phyloP scores from a whole-genome alignment of 2,888 invertebrate species.

The Polydrusus cervinus region DNA sequence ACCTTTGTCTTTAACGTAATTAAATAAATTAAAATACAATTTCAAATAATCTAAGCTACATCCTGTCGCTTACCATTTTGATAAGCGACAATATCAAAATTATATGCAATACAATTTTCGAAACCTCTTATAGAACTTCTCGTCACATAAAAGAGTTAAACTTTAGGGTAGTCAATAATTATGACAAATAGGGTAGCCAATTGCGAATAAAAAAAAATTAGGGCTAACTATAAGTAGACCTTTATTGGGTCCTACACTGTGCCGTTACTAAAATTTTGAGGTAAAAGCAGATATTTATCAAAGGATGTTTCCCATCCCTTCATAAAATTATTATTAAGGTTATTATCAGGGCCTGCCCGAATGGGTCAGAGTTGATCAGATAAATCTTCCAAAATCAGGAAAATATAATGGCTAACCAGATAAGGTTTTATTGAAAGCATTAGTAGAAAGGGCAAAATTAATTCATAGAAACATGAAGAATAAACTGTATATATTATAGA shows the following conservation, averaged over 20 bases:
- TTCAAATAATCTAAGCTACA: no score
- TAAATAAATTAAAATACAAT: no score
- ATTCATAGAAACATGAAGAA: background rate
- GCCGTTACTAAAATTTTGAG: background rate
- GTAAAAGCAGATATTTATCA: constrained; percentile 15
- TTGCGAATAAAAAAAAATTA: constrained; percentile 1
- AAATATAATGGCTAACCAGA: constrained; percentile 4
- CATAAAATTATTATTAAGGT: constrained; percentile 15
- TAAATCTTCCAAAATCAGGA: constrained; percentile 11
- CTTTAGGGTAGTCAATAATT: no score
- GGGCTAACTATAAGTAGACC: background rate
- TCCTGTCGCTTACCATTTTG: no score
- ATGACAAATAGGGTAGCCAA: background rate
- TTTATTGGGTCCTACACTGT: background rate
- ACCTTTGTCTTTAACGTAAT: no score
- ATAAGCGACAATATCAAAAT: no score
- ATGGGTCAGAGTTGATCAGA: constrained; percentile 6
- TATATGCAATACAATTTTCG: background rate
- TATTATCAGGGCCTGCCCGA: background rate
- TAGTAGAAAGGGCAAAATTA: background rate
- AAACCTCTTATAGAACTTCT: no score
- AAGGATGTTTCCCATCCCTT: background rate
- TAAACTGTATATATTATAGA: no score
- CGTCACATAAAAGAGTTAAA: no score
- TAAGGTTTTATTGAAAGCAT: constrained; percentile 1